These are phyloP conservation scores for Trematomus loennbergii DNA, from an alignment of 2,113 vertebrate genomes.

Conservation along the genomic window DNA sequence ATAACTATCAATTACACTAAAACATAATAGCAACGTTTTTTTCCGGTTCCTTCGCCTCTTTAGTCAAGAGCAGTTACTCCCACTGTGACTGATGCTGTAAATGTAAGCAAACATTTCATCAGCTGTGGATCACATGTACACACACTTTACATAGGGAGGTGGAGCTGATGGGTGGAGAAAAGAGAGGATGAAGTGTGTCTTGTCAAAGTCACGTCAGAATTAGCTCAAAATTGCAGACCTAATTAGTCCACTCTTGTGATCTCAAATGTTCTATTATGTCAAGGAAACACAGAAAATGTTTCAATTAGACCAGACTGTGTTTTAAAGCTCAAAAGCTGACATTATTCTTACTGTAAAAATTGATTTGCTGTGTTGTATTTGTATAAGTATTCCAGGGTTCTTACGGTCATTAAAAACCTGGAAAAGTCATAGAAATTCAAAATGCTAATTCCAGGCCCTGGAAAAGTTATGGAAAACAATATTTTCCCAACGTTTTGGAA, in stretches of 20 bases:
- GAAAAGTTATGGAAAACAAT: too few species aligned
- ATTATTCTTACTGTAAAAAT: too few species aligned
- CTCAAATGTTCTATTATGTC: neutral
- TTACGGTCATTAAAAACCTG: too few species aligned
- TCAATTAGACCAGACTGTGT: neutral
- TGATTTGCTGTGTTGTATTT: too few species aligned
- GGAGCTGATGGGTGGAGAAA: neutral
- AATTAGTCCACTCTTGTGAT: neutral
- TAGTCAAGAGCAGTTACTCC: neutral
- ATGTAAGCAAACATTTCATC: constrained; percentile 22
- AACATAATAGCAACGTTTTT: too few species aligned
- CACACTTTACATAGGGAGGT: neutral
- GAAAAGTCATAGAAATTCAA: too few species aligned
- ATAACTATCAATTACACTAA: too few species aligned
- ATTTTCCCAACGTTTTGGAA: too few species aligned
- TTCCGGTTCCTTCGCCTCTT: neutral
- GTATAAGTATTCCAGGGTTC: too few species aligned
- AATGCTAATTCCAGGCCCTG: too few species aligned
- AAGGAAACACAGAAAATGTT: neutral
- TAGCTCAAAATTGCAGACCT: neutral
- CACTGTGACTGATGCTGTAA: neutral
- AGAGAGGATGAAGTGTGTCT: too few species aligned
- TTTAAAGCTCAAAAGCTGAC: neutral
- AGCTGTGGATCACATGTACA: neutral
- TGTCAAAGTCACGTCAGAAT: too few species aligned